phyloP scores from a whole-genome alignment of 2,797 vertebrate species.

The Macroramphosus scolopax region DNA sequence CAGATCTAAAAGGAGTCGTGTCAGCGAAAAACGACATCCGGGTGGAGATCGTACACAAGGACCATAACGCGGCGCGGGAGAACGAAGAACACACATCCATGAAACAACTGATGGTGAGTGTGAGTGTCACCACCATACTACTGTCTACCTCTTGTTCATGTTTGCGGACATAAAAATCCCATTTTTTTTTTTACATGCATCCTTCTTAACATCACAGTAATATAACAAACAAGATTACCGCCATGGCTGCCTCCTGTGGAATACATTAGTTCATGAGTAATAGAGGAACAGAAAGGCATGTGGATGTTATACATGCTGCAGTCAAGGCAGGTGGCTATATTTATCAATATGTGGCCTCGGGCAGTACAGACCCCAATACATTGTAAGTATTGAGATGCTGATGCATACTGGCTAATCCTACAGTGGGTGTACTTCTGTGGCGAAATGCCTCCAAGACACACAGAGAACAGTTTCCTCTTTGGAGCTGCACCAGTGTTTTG shows the following conservation, averaged over 20 bases:
- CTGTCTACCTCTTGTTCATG: conserved; percentile 21
- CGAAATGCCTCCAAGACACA: conserved; percentile 47
- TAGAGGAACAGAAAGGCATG: conserved; percentile 25
- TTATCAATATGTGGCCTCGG: conserved; percentile 49
- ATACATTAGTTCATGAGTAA: conserved; percentile 51
- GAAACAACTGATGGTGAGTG: conserved; percentile 97
- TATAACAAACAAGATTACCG: conserved; percentile 50
- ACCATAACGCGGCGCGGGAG: conserved; percentile 88
- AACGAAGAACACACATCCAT: conserved; percentile 91
- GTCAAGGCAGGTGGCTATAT: conserved; percentile 56
- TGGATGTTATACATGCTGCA: conserved; percentile 22
- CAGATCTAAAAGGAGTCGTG: conserved; percentile 96
- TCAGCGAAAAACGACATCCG: conserved; percentile 98
- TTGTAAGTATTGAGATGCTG: conserved; percentile 57
- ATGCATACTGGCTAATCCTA: conserved; percentile 53
- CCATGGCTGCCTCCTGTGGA: conserved; percentile 30
- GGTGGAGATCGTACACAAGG: conserved; percentile 97
- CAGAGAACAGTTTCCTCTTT: conserved; percentile 46
- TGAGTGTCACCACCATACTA: conserved; percentile 65
- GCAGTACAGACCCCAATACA: conserved; percentile 34
- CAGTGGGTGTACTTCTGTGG: conserved; percentile 55
- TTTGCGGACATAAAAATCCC: conserved; percentile 12
- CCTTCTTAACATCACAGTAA: conserved; percentile 9
- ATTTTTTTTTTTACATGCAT: conserved; percentile 6
- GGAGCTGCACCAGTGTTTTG: conserved; percentile 49